These are phyloP conservation scores for Chlamydotis undulata DNA, from an alignment of 2,113 vertebrate species.

Conservation along the genomic window DNA sequence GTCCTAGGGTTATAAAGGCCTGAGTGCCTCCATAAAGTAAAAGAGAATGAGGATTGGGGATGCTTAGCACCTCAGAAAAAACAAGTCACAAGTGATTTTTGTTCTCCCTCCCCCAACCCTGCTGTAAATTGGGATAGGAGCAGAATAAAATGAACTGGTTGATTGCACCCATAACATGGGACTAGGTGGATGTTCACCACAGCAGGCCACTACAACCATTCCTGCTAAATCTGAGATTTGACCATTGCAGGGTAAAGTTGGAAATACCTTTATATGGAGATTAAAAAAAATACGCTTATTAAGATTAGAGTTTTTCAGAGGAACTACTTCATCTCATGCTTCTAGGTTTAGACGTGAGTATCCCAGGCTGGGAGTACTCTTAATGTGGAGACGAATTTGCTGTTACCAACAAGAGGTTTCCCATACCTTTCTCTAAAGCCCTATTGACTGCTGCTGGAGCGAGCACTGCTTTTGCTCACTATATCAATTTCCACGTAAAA, in stretches of 20 bases:
- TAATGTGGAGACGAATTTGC: not conserved
- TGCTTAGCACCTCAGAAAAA: not conserved
- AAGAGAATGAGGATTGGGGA: not conserved
- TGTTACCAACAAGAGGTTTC: not conserved
- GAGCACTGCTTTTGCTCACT: not conserved
- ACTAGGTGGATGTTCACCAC: not conserved
- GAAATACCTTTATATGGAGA: not conserved
- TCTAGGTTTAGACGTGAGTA: not conserved
- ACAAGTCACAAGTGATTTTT: not conserved
- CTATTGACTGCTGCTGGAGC: not conserved
- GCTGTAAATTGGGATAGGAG: not conserved
- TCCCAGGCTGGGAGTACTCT: not conserved
- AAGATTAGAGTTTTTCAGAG: not conserved
- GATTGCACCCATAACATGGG: rapidly evolving
- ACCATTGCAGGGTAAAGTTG: not conserved
- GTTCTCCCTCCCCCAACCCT: not conserved
- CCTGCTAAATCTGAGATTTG: not conserved
- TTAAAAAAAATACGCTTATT: not conserved
- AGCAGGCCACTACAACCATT: not conserved
- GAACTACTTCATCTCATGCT: not conserved
- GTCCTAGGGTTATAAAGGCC: not conserved
- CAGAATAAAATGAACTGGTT: not conserved
- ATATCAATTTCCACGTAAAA: not conserved
- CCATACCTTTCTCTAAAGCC: not conserved
- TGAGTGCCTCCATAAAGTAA: not conserved